phyloP scores from a whole-genome alignment of 1,140 invertebrate genomes.

The Sipha flava region DNA sequence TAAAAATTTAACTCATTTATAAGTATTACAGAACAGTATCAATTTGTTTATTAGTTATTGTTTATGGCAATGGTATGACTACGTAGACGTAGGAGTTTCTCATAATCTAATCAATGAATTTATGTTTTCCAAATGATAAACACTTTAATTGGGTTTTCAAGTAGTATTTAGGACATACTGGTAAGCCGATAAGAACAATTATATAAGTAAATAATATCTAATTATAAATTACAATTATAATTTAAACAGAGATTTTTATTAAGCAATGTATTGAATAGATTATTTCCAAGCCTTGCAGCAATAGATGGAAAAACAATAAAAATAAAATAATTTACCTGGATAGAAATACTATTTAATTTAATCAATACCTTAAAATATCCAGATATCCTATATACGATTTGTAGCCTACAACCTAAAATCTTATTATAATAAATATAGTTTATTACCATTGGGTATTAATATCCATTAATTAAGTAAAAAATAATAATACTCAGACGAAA shows the following conservation, averaged over 20 bases:
- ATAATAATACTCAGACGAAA: too few relatives aligned
- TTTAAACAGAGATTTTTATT: not conserved
- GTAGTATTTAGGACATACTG: slow-evolving; percentile 9
- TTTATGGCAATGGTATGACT: not conserved
- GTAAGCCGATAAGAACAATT: slow-evolving; percentile 30
- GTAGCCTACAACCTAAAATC: too few relatives aligned
- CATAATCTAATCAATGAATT: slow-evolving; percentile 20
- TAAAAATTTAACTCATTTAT: not conserved
- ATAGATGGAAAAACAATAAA: not conserved
- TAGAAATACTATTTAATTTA: too few relatives aligned
- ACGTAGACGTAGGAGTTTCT: not conserved
- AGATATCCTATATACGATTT: too few relatives aligned
- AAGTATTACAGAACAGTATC: not conserved
- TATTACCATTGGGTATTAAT: too few relatives aligned
- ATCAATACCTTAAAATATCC: too few relatives aligned
- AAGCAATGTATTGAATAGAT: not conserved
- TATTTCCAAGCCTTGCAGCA: not conserved
- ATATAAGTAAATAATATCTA: slow-evolving; percentile 30
- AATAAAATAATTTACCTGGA: not conserved
- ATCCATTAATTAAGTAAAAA: too few relatives aligned
- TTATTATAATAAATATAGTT: too few relatives aligned
- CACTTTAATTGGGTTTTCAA: slow-evolving; percentile 29
- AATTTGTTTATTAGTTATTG: not conserved
- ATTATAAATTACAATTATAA: slow-evolving; percentile 19
- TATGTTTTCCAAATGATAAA: slow-evolving; percentile 25